Evolutionary conservation across 2,888 invertebrate species (phyloP).

Genomic region (Heliconius cydno): DNA sequence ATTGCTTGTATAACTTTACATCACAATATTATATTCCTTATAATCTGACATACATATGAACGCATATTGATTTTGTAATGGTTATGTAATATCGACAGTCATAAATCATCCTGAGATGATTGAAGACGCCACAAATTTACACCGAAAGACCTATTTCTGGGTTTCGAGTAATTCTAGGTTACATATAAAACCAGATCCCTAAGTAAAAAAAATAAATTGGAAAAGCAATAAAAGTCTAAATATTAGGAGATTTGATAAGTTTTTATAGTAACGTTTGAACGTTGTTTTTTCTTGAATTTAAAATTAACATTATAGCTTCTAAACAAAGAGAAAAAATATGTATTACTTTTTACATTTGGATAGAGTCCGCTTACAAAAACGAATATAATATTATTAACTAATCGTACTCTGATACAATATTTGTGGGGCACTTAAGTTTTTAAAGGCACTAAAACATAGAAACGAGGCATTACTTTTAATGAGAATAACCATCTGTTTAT

Average conservation of each 20-base stretch:
- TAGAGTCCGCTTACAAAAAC: background rate
- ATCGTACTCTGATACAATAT: background rate
- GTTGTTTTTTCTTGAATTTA: too few species aligned
- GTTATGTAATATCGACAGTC: constrained; percentile 13
- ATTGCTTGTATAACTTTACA: background rate
- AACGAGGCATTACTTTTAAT: constrained; percentile 21
- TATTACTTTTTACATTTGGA: background rate
- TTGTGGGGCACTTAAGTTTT: constrained; percentile 28
- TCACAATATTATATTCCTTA: constrained; percentile 2
- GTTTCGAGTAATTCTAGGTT: background rate
- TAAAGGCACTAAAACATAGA: constrained; percentile 33
- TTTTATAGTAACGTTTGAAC: background rate
- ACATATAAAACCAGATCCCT: background rate
- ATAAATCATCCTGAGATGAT: constrained; percentile 21
- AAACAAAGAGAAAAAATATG: background rate
- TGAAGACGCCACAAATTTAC: constrained; percentile 14
- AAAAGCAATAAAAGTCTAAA: background rate
- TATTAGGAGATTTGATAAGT: background rate
- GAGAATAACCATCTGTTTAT: constrained; percentile 19
- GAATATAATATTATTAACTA: constrained; percentile 8
- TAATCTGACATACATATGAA: constrained; percentile 18
- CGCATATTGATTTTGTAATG: constrained; percentile 25
- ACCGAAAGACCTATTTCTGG: constrained; percentile 4
- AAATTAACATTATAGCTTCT: too few species aligned
- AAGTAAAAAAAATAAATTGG: background rate